phyloP scores from a whole-genome alignment of 2,797 vertebrate genomes.

The Semaprochilodus insignis region DNA sequence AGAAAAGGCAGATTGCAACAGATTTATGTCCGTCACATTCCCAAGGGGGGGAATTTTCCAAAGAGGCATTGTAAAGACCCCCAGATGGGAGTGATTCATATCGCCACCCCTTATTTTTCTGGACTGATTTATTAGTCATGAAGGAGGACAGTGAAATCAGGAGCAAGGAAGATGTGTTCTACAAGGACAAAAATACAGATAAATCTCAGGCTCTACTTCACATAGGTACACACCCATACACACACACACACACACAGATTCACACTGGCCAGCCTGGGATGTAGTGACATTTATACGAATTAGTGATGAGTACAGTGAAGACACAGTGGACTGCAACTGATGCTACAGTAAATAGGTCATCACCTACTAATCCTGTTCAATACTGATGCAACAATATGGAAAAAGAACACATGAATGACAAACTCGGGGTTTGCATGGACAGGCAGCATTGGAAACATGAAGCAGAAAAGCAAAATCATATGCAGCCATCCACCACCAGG shows the following conservation, averaged over 20 bases:
- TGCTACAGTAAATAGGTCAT: constrained; percentile 33
- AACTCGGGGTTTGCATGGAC: neutral
- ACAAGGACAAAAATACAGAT: constrained; percentile 27
- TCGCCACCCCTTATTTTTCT: constrained; percentile 14
- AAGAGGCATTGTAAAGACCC: constrained; percentile 1
- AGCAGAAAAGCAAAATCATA: neutral
- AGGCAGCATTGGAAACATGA: neutral
- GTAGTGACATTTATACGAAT: neutral
- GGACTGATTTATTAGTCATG: constrained; percentile 20
- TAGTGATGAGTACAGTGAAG: neutral
- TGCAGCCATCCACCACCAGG: constrained; percentile 39
- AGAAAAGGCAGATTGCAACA: constrained; percentile 11
- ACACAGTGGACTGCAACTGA: neutral
- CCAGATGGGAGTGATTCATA: constrained; percentile 18
- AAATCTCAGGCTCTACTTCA: constrained; percentile 4
- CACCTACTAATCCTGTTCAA: constrained; percentile 29
- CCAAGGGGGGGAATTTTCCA: constrained; percentile 19
- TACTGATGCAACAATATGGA: constrained; percentile 30
- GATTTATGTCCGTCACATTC: constrained; percentile 37
- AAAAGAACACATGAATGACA: neutral
- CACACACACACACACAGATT: constrained; percentile 7
- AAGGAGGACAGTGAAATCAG: constrained; percentile 10
- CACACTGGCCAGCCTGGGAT: neutral
- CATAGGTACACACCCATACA: constrained; percentile 2
- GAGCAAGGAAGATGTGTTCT: constrained; percentile 23